A percentile compares a stretch with the other conserved stretches of the same genome.
Conservation (phyloP, 2,888 invertebrate species). For the Agrotis clavis region DNA sequence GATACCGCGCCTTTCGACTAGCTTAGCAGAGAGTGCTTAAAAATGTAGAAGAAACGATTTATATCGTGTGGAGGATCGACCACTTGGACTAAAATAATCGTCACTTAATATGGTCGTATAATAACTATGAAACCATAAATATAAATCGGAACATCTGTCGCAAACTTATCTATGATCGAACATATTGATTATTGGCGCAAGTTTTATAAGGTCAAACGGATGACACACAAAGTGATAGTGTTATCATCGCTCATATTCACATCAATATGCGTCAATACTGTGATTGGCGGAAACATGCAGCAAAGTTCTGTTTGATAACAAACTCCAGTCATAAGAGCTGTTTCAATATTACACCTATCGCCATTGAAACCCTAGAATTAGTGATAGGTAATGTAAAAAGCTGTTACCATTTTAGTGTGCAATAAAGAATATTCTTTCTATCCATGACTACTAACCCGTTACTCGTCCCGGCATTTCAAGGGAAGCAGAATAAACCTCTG, state of each 20-base stretch:
- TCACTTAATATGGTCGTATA: background rate
- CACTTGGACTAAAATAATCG: background rate
- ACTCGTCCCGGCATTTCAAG: too few relatives aligned
- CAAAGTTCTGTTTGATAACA: constrained; percentile 27
- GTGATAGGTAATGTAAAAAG: too few relatives aligned
- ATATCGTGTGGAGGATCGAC: background rate
- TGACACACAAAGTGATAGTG: constrained; percentile 39
- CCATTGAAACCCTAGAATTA: too few relatives aligned
- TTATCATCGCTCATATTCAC: constrained; percentile 31
- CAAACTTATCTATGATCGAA: constrained; percentile 18
- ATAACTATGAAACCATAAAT: constrained; percentile 3
- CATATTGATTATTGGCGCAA: constrained; percentile 40
- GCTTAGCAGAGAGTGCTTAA: background rate
- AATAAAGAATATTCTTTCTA: too few relatives aligned
- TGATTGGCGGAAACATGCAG: constrained; percentile 9
- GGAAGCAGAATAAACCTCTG: too few relatives aligned
- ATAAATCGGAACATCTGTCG: constrained; percentile 6
- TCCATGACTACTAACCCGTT: too few relatives aligned
- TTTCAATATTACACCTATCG: constrained; percentile 6
- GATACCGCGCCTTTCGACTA: constrained; percentile 13
- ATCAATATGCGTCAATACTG: constrained; percentile 31
- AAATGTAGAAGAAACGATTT: background rate
- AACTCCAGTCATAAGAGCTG: background rate
- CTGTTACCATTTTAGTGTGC: too few relatives aligned
- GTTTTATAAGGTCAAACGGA: constrained; percentile 32